phyloP scores from a whole-genome alignment of 2,113 vertebrate species.

The Silurus asotus region DNA sequence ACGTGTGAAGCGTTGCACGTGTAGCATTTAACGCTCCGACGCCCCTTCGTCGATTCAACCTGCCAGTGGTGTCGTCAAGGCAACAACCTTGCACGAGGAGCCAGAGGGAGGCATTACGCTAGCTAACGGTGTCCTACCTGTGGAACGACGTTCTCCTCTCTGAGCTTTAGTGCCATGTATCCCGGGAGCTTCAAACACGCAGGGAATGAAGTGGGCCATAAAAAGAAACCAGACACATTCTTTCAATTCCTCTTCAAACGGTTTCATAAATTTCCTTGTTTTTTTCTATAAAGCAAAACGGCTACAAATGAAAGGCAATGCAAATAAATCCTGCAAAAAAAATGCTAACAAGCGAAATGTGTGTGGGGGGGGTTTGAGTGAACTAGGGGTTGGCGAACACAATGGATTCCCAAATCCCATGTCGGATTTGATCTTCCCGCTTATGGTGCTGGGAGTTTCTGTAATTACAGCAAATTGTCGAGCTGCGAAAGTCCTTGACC shows the following conservation, averaged over 20 bases:
- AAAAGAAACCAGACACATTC: neutral
- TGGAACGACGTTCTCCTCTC: constrained; percentile 32
- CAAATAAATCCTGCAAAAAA: constrained; percentile 40
- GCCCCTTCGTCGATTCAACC: constrained; percentile 51
- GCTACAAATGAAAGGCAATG: constrained; percentile 36
- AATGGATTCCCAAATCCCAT: constrained; percentile 57
- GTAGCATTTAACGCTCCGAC: constrained; percentile 48
- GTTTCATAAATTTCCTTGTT: neutral
- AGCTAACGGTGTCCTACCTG: constrained; percentile 40
- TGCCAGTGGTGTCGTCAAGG: constrained; percentile 51
- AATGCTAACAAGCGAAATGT: constrained; percentile 26
- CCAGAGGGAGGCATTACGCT: constrained; percentile 35
- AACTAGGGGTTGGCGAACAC: constrained; percentile 32
- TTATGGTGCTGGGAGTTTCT: constrained; percentile 51
- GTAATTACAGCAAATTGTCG: constrained; percentile 55
- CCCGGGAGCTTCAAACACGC: constrained; percentile 5
- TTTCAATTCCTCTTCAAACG: neutral
- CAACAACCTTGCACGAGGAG: constrained; percentile 36
- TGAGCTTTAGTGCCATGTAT: constrained; percentile 40
- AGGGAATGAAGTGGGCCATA: constrained; percentile 35
- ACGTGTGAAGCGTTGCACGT: constrained; percentile 42
- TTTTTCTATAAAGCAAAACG: neutral
- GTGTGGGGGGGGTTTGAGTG: neutral
- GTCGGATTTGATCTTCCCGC: constrained; percentile 57
- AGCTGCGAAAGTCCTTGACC: constrained; percentile 55